phyloP scores from a whole-genome alignment of 2,113 vertebrate species.

The Poecilia latipinna region DNA sequence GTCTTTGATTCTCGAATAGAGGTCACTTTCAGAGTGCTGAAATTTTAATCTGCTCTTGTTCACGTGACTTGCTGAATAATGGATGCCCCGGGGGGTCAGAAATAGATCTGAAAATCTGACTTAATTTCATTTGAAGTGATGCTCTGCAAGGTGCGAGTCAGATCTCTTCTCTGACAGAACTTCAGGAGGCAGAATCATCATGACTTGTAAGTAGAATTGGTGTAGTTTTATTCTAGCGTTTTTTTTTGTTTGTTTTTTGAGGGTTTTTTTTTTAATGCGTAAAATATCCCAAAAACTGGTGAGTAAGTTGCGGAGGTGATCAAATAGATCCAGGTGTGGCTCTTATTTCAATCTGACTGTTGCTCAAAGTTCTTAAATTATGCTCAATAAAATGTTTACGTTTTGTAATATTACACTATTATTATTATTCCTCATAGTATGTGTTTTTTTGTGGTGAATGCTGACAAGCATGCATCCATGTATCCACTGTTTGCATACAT shows the following conservation, averaged over 20 bases:
- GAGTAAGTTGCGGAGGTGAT: background rate
- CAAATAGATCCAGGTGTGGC: background rate
- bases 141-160: constrained; percentile 86
- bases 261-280: background rate
- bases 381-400: background rate
- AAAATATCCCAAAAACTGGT: background rate
- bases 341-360: background rate
- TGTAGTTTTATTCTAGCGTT: background rate
- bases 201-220: constrained; percentile 74
- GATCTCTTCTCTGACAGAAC: constrained; percentile 72
- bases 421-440: background rate
- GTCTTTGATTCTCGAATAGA: constrained; percentile 74
- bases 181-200: constrained; percentile 45
- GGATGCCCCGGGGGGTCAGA: constrained; percentile 87
- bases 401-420: background rate
- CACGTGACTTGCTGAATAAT: constrained; percentile 98
- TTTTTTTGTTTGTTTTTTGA: no score
- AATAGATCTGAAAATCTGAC: constrained; percentile 87
- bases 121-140: constrained; percentile 89
- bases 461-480: background rate
- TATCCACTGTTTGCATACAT: no score
- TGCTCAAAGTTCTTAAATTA: background rate
- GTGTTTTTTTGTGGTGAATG: background rate
- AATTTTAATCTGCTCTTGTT: constrained; percentile 88
- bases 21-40: constrained; percentile 84